These are phyloP conservation scores for Syngnathoides biaculeatus DNA, from an alignment of 2,113 vertebrate genomes.

Conservation along the genomic window DNA sequence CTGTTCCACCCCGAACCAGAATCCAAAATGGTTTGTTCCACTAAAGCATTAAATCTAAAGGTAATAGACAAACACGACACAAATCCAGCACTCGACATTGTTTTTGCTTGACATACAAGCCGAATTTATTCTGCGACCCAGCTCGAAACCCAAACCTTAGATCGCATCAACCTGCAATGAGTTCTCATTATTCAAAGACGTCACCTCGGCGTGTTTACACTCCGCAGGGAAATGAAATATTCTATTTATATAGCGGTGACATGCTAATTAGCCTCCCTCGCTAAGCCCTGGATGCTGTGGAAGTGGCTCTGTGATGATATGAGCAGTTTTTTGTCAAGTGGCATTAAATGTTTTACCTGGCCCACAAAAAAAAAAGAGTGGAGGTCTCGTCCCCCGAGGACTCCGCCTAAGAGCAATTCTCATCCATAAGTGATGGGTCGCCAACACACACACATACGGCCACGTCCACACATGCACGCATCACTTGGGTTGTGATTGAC, in stretches of 20 bases:
- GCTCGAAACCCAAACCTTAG: too few species aligned
- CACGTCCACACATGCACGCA: not conserved
- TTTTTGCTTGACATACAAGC: not conserved
- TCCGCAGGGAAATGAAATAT: not conserved
- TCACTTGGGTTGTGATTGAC: not conserved
- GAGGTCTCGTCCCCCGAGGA: not conserved
- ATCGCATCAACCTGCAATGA: too few species aligned
- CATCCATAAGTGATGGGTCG: conserved; percentile 1
- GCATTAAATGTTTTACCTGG: not conserved
- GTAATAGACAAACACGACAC: not conserved
- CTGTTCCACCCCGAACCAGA: not conserved
- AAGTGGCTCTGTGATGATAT: not conserved
- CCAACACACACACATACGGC: not conserved
- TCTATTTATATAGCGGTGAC: not conserved
- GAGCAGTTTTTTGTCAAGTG: not conserved
- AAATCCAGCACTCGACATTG: not conserved
- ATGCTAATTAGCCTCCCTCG: not conserved
- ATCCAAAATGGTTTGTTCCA: not conserved
- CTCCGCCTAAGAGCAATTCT: not conserved
- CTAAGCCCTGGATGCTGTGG: not conserved
- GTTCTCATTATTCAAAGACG: not conserved
- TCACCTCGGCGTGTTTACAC: not conserved
- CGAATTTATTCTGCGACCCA: too few species aligned
- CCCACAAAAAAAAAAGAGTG: not conserved
- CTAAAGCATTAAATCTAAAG: not conserved